Conservation (phyloP, 2,888 invertebrate genomes). For the Cheilosia urbana region DNA sequence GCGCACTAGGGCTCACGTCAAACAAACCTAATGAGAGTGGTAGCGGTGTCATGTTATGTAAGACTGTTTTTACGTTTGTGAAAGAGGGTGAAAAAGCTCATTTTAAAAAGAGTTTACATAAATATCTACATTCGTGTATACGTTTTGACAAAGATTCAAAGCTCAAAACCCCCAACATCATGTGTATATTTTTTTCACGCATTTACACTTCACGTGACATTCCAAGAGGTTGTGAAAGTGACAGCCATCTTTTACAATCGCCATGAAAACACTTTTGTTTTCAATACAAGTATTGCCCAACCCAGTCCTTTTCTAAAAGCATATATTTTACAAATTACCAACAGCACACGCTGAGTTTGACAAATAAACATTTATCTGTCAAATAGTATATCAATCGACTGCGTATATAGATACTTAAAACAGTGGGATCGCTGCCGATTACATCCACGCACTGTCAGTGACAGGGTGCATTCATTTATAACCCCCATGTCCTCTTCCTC, state of each 20-base stretch:
- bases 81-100: too few relatives aligned
- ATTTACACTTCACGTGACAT: not conserved
- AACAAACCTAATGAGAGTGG: too few relatives aligned
- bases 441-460: conserved; percentile 23
- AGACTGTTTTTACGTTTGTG: too few relatives aligned
- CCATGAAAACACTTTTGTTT: not conserved
- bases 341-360: conserved; percentile 46
- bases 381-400: conserved; percentile 3
- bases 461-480: not conserved
- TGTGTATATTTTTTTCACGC: not conserved
- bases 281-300: not conserved
- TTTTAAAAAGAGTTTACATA: too few relatives aligned
- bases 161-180: not conserved
- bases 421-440: not conserved
- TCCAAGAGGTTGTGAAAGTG: not conserved
- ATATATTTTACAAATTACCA: conserved; percentile 9
- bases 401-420: conserved; percentile 6
- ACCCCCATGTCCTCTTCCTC: not conserved
- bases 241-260: not conserved
- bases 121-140: too few relatives aligned
- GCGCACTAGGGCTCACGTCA: too few relatives aligned
- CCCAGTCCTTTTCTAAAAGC: not conserved
- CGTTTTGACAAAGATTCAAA: too few relatives aligned
- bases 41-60: too few relatives aligned
- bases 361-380: conserved; percentile 52